Evolutionary conservation across 2,888 invertebrate species (phyloP).

Genomic region (Neoascia interrupta): DNA sequence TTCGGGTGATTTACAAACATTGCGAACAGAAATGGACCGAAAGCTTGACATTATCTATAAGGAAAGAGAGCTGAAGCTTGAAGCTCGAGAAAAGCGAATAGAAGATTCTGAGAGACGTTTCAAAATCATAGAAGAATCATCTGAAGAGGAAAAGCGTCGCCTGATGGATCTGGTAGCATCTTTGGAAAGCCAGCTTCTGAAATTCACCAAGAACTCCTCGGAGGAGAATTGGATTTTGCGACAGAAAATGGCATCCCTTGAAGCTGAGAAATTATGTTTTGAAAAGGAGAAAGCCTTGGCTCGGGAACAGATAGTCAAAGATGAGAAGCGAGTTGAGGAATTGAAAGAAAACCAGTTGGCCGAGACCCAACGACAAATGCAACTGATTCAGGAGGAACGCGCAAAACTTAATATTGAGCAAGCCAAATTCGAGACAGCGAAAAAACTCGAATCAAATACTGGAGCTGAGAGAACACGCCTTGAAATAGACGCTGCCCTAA

Average conservation of each 20-base stretch:
- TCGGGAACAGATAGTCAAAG: slow-evolving; percentile 76
- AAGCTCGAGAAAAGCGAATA: slow-evolving; percentile 74
- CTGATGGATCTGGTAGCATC: slow-evolving; percentile 78
- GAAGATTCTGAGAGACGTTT: slow-evolving; percentile 76
- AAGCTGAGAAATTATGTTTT: slow-evolving; percentile 77
- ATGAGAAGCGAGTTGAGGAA: slow-evolving; percentile 77
- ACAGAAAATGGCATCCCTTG: slow-evolving; percentile 77
- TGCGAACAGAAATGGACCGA: slow-evolving; percentile 75
- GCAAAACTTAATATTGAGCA: slow-evolving; percentile 74
- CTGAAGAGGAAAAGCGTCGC: slow-evolving; percentile 76
- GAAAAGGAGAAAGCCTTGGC: slow-evolving; percentile 77
- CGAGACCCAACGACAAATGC: slow-evolving; percentile 74
- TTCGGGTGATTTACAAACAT: slow-evolving; percentile 74
- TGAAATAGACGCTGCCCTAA: slow-evolving; percentile 77
- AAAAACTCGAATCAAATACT: slow-evolving; percentile 72
- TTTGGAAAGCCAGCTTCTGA: slow-evolving; percentile 76
- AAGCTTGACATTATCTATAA: slow-evolving; percentile 73
- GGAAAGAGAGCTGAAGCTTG: slow-evolving; percentile 75
- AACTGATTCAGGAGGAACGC: slow-evolving; percentile 77
- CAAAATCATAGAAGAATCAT: slow-evolving; percentile 74
- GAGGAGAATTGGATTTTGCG: slow-evolving; percentile 79
- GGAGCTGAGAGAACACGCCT: slow-evolving; percentile 73
- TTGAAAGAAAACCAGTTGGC: slow-evolving; percentile 76
- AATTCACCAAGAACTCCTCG: slow-evolving; percentile 76
- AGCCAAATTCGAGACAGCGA: slow-evolving; percentile 75